Percentiles rank a stretch among this genome's conserved stretches.
Conservation (phyloP, 1,140 invertebrate species). For the Neodiprion pinetum region DNA sequence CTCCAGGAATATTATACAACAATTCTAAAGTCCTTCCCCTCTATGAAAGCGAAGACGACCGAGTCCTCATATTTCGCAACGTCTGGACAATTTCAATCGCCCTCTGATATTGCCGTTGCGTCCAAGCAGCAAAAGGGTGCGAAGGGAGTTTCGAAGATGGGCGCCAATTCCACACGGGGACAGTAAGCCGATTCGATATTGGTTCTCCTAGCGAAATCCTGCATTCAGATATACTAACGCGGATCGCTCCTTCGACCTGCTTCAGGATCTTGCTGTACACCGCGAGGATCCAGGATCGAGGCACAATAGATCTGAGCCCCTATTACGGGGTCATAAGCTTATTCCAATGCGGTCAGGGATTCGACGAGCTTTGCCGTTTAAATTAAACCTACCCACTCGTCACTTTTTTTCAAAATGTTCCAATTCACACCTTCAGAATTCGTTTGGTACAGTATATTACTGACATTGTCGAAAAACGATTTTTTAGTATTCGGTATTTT, state of each 20-base stretch:
- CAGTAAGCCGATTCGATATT: not conserved
- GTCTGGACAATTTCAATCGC: not conserved
- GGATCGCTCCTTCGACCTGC: not conserved
- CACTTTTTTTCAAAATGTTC: not conserved
- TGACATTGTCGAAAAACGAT: not conserved
- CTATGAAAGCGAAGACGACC: no score
- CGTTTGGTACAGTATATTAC: not conserved
- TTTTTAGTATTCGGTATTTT: not conserved
- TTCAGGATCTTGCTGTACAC: not conserved
- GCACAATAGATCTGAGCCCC: not conserved
- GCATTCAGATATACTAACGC: not conserved
- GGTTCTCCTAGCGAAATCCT: not conserved
- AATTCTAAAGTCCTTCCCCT: no score
- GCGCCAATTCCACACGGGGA: not conserved
- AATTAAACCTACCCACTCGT: not conserved
- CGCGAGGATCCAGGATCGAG: no score
- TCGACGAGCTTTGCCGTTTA: not conserved
- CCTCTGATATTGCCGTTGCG: no score
- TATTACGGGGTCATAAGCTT: constrained; percentile 3
- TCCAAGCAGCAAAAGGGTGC: no score
- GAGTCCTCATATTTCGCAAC: not conserved
- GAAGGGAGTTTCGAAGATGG: not conserved
- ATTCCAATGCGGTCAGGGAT: not conserved
- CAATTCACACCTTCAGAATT: not conserved
- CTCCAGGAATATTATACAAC: no score